Evolutionary conservation across 1,140 invertebrate genomes (phyloP), one percentile per base, ranked within the genome.

Genomic region (Centruroides sculpturatus): DNA sequence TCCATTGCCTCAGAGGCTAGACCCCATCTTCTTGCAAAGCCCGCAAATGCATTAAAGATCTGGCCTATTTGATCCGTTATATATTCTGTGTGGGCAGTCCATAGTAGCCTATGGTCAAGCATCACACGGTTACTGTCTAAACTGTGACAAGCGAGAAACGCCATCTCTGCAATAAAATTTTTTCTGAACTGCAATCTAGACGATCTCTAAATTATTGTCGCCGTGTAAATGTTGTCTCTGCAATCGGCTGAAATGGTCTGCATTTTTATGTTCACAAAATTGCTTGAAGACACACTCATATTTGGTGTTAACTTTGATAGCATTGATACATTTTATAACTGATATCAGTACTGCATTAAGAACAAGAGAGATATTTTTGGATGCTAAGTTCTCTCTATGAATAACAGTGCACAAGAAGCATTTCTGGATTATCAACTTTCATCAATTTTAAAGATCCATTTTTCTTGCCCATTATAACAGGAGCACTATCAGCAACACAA

Each of bases 361-460:
- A 59, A 53, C n/a, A 59, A 3, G n/a, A 12, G 41, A 57, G 34
- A 58, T 51, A 46, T 50, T 58, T 58, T 58, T 58, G 47, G 47
- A 47, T 50, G 50, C 35, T 41, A 41, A 41, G 36, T 41, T 41
- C 36, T 41, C 36, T 4, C 36, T 7, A 41, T 41, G 36, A 41
- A 58, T 56, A 56, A 61, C 48, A 53, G 47, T 57, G 52, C 57
- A 46, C 56, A 61, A 57, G 47, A 56, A 56, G 10, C 60, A 57
- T 55, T 55, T 56, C 50, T 23, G 55, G 60, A 61, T 61, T 61
- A 3, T 56, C 53, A 56, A 57, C 23, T 61, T 61, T 57, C 60
- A 48, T 61, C 56, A 56, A 13, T 55, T 55, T 61, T 55, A 56
- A 53, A 50, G 47, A 61, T 3, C 57, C 57, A 54, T 35, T 59